Evolutionary conservation across 2,888 invertebrate species (phyloP), one percentile per base, ranked within the genome.

Genomic region (Pristionchus maxplancki): DNA sequence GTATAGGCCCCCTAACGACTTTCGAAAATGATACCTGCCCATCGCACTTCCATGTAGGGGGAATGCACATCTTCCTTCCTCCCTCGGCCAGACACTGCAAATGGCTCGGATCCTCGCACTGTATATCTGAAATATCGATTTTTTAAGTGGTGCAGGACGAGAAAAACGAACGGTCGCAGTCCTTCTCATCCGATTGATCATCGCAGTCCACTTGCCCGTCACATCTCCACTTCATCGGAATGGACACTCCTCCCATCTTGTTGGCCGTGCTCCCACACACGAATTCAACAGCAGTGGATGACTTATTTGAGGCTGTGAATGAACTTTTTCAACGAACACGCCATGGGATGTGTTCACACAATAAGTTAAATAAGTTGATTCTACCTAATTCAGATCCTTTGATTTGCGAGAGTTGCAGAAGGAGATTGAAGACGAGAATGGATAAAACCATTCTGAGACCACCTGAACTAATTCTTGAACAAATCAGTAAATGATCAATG

Each of bases 21-120:
- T n/a, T n/a, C n/a, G n/a, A 34, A 71, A 37, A 13, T 82, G n/a
- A n/a, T 62, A 92, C 91, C 89, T 93, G 93, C 34, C 93, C 93
- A 74, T 94, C 94, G 67, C 94, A 94, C 0, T 91, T 89, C 94
- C 94, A 94, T 15, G 93, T 91, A 13, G 88, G 64, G 5, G 94
- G 94, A 87, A 94, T 94, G 84, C 94, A 94, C 48, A 91, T 88
- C 81, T 90, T 91, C 81, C 91, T 90, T 20, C 92, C 93, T 62
- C 91, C 90, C 34, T 92, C 89, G 40, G 93, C 93, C 62, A 90
- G 90, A 89, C 94, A 94, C 34, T 92, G 90, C 90, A 92, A 93
- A 81, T 94, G 93, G 58, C 90, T 90, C 28, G n/a, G n/a, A n/a
- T 88, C 89, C 34, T 89, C 87, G 89, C 93, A 93, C 2, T 83